Percentiles rank a stretch among this genome's conserved stretches.
Evolutionary conservation across 2,113 vertebrate species (phyloP).

Genomic region (Lophochroa leadbeateri): DNA sequence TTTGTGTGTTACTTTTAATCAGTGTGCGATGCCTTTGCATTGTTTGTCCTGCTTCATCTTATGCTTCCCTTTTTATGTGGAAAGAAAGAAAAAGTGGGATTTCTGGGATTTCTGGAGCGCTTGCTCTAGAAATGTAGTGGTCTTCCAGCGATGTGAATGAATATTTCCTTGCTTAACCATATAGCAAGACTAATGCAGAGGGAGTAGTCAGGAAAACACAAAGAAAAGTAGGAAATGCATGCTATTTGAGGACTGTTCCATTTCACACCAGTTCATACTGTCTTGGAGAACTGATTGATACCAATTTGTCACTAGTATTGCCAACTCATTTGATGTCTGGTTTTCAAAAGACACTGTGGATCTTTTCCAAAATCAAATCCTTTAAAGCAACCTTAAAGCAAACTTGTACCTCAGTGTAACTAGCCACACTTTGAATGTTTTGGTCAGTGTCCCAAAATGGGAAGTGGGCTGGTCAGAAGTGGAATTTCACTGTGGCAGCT

Average conservation of each 20-base stretch:
- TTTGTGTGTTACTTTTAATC: slow-evolving; percentile 13
- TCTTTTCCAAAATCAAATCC: background rate
- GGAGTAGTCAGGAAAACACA: background rate
- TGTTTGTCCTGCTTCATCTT: background rate
- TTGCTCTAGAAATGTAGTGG: background rate
- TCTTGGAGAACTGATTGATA: background rate
- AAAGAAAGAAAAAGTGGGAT: background rate
- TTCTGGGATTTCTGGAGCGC: background rate
- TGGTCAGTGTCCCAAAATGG: background rate
- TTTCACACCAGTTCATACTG: background rate
- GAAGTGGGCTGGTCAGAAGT: background rate
- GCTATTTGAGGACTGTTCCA: background rate
- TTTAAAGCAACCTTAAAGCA: background rate
- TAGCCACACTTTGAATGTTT: background rate
- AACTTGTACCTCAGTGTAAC: background rate
- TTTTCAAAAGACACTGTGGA: background rate
- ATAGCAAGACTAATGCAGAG: background rate
- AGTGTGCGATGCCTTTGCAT: background rate
- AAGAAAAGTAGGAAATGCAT: background rate
- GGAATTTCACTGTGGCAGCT: background rate
- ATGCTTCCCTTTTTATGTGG: background rate
- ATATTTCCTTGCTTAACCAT: background rate
- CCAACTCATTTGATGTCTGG: background rate
- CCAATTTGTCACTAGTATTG: background rate
- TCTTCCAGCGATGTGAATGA: background rate